These are phyloP conservation scores for Abramis brama DNA, from an alignment of 2,113 vertebrate species.

Conservation along the genomic window DNA sequence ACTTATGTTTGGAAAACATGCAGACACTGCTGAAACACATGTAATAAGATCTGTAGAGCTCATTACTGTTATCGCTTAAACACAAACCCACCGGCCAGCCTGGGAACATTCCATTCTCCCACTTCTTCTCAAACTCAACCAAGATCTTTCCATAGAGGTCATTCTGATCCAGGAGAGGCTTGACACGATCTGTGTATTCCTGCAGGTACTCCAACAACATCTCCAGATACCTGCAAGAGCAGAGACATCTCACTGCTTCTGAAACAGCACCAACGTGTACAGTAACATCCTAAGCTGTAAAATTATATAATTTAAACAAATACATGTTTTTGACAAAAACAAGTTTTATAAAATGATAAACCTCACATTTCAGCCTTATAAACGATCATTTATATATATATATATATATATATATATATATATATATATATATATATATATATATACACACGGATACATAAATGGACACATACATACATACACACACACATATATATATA, in stretches of 20 bases:
- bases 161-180: conserved; percentile 95
- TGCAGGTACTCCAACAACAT: conserved; percentile 97
- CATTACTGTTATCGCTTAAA: neutral
- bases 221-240: conserved; percentile 86
- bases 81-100: conserved; percentile 90
- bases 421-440: too few species aligned
- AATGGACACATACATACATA: too few species aligned
- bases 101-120: conserved; percentile 93
- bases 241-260: neutral
- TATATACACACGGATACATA: too few species aligned
- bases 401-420: too few species aligned
- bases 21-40: neutral
- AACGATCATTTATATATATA: too few species aligned
- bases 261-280: too few species aligned
- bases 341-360: too few species aligned
- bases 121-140: conserved; percentile 95
- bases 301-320: too few species aligned
- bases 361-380: too few species aligned
- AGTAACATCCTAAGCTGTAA: too few species aligned
- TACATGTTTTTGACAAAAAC: too few species aligned
- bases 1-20: neutral
- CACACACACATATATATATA: too few species aligned
- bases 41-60: neutral
- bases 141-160: conserved; percentile 96
- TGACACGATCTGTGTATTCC: conserved; percentile 95